These are phyloP conservation scores for Scotopteryx bipunctaria DNA, from an alignment of 2,888 invertebrate species.

Conservation along the genomic window DNA sequence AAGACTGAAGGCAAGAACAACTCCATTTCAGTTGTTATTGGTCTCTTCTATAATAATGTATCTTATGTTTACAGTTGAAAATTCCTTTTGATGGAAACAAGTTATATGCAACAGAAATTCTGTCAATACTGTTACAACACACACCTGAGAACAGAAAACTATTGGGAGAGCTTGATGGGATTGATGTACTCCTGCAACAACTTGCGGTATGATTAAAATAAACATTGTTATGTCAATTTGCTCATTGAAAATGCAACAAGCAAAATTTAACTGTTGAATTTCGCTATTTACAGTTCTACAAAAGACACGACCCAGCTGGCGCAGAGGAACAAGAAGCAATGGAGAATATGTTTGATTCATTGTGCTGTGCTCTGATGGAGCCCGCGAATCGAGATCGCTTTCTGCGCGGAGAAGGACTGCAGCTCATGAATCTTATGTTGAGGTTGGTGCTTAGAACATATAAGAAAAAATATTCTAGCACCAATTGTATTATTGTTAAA, in stretches of 20 bases:
- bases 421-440: constrained; percentile 99
- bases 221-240: background rate
- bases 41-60: background rate
- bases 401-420: constrained; percentile 97
- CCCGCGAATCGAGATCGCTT: constrained; percentile 95
- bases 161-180: constrained; percentile 96
- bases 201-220: constrained; percentile 87
- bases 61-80: constrained; percentile 82
- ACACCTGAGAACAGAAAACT: constrained; percentile 91
- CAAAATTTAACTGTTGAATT: too few relatives aligned
- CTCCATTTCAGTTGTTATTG: background rate
- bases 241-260: too few relatives aligned
- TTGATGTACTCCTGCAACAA: constrained; percentile 97
- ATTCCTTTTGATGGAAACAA: constrained; percentile 97
- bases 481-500: too few relatives aligned
- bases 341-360: constrained; percentile 98
- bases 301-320: constrained; percentile 95
- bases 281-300: constrained; percentile 93
- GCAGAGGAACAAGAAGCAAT: constrained; percentile 98
- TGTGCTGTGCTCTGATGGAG: constrained; percentile 96
- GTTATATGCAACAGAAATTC: constrained; percentile 96
- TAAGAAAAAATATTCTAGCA: too few relatives aligned
- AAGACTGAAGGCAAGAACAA: constrained; percentile 86
- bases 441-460: too few relatives aligned
- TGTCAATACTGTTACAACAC: constrained; percentile 97